phyloP scores from a whole-genome alignment of 2,113 vertebrate genomes.

The Salminus brasiliensis region DNA sequence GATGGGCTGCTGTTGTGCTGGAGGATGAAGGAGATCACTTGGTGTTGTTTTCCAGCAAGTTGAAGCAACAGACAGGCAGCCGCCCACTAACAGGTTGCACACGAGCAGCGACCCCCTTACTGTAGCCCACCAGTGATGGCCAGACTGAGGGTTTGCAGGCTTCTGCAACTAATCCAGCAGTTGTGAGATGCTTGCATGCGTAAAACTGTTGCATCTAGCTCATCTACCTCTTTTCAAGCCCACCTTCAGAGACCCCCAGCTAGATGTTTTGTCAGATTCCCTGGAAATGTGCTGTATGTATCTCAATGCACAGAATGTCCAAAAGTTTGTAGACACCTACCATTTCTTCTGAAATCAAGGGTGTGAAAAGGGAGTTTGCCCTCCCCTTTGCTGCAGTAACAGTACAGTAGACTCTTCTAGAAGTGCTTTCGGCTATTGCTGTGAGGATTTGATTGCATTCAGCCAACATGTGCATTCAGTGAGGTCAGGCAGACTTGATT shows the following conservation, averaged over 20 bases:
- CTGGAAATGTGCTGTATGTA: no score
- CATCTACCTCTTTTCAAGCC: not conserved
- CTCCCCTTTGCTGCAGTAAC: no score
- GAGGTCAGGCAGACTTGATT: not conserved
- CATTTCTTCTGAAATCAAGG: not conserved
- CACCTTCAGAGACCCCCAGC: not conserved
- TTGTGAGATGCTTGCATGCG: not conserved
- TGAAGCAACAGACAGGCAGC: constrained; percentile 3
- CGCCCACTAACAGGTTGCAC: constrained; percentile 33
- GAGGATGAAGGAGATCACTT: not conserved
- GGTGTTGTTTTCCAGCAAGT: constrained; percentile 6
- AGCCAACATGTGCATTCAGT: not conserved
- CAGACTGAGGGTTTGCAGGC: not conserved
- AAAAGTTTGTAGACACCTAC: not conserved
- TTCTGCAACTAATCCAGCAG: not conserved
- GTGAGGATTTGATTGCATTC: not conserved
- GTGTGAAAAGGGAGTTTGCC: not conserved
- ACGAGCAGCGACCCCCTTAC: not conserved
- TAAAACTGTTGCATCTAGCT: not conserved
- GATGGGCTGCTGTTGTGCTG: not conserved
- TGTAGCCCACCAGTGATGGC: no score
- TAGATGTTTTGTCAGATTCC: no score
- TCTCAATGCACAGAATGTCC: not conserved
- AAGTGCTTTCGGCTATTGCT: not conserved
- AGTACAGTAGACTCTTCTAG: no score